Conservation (phyloP, 2,797 vertebrate genomes). For the Hippoglossus hippoglossus region DNA sequence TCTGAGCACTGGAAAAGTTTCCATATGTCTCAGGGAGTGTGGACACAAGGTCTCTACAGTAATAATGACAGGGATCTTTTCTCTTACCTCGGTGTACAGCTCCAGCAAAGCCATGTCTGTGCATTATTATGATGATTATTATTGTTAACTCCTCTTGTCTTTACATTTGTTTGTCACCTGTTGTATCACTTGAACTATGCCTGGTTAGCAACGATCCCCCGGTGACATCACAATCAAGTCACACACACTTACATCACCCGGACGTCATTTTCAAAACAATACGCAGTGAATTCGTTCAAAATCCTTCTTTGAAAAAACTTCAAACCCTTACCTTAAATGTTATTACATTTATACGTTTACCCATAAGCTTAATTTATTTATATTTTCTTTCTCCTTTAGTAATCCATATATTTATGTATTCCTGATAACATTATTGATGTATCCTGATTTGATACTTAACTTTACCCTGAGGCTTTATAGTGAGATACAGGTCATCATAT, state of each 20-base stretch:
- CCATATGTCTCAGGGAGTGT: constrained; percentile 69
- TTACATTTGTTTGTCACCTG: constrained; percentile 35
- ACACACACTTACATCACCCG: neutral
- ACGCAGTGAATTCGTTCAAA: rapidly evolving
- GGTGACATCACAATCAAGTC: constrained; percentile 13
- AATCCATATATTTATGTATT: no score
- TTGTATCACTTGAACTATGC: constrained; percentile 12
- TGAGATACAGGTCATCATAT: no score
- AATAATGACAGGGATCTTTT: neutral
- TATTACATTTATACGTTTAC: no score
- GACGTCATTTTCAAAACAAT: constrained; percentile 49
- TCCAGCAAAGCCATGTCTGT: constrained; percentile 83
- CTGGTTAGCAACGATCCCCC: constrained; percentile 48
- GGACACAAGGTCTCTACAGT: neutral
- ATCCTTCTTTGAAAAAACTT: neutral
- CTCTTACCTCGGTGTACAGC: constrained; percentile 86
- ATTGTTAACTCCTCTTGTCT: neutral
- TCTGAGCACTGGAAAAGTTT: constrained; percentile 38
- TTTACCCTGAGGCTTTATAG: no score
- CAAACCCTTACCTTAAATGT: no score
- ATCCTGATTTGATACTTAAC: no score
- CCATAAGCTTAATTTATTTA: no score
- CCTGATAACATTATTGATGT: no score
- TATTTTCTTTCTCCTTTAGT: no score
- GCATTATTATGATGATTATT: constrained; percentile 36